These are phyloP conservation scores for Drosophila dunni DNA, from an alignment of 1,140 invertebrate species.

Conservation along the genomic window DNA sequence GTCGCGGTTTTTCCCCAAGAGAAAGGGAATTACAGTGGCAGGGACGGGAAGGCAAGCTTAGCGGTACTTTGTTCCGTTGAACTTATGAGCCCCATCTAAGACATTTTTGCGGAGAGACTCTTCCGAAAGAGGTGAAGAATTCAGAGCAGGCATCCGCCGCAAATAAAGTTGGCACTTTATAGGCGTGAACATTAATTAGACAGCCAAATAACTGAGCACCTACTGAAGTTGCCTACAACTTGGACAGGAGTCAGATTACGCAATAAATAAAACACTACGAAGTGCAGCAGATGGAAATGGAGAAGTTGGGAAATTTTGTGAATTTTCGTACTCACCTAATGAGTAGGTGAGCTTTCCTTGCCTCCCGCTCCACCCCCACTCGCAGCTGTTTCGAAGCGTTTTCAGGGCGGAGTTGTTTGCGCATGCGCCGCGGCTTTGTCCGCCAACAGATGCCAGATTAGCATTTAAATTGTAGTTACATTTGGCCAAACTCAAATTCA, in stretches of 20 bases:
- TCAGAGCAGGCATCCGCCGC: constrained; percentile 61
- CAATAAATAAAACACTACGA: constrained; percentile 65
- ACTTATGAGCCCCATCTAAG: constrained; percentile 47
- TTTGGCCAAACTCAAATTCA: constrained; percentile 63
- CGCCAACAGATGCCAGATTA: constrained; percentile 78
- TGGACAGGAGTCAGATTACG: constrained; percentile 37
- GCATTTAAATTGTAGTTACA: constrained; percentile 82
- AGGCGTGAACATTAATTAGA: constrained; percentile 79
- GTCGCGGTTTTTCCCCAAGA: constrained; percentile 46
- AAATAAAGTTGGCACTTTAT: constrained; percentile 73
- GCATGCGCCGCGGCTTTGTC: constrained; percentile 57
- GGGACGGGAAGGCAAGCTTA: constrained; percentile 22
- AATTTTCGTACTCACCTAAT: constrained; percentile 42
- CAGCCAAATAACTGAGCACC: constrained; percentile 32
- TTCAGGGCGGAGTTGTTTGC: constrained; percentile 69
- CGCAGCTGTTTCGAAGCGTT: constrained; percentile 21
- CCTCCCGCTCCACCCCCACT: constrained; percentile 32
- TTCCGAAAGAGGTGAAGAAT: constrained; percentile 20
- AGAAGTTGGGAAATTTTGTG: constrained; percentile 22
- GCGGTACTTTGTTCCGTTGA: constrained; percentile 73
- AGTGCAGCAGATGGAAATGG: constrained; percentile 33
- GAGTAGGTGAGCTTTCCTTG: constrained; percentile 27
- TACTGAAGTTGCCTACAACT: constrained; percentile 1
- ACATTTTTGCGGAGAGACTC: constrained; percentile 60
- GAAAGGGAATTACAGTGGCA: neutral